Percentiles rank a stretch among this genome's conserved stretches.
Conservation (phyloP, 2,797 vertebrate species). For the Enteromius radiatus region DNA sequence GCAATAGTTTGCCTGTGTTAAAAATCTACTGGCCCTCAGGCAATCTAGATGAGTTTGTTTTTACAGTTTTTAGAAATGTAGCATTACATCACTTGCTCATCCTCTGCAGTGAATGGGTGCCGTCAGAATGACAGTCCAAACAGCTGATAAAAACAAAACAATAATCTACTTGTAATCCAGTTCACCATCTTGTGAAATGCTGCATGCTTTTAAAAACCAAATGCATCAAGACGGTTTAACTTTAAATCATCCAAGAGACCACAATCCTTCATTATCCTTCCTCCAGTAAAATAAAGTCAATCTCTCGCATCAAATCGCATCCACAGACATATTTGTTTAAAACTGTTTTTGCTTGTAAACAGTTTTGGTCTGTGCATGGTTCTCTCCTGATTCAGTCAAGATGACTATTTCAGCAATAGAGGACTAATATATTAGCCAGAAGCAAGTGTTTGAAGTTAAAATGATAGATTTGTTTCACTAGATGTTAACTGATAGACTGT, state of each 20-base stretch:
- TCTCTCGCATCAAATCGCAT: background rate
- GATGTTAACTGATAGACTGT: background rate
- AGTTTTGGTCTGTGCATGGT: background rate
- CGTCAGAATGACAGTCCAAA: background rate
- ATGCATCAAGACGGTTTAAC: background rate
- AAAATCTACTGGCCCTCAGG: background rate
- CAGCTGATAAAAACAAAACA: background rate
- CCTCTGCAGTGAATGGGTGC: conserved; percentile 1
- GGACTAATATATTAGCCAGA: background rate
- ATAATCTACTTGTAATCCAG: background rate
- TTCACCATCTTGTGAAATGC: background rate
- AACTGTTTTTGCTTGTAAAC: background rate
- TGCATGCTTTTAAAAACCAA: background rate
- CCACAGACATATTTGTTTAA: background rate
- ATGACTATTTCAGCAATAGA: background rate
- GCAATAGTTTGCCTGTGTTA: background rate
- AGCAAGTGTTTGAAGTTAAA: background rate
- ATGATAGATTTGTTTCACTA: background rate
- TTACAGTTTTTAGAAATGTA: background rate
- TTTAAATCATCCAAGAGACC: background rate
- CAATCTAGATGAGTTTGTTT: background rate
- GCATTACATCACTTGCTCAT: background rate
- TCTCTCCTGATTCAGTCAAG: background rate
- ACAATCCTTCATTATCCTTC: background rate
- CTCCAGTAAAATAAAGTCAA: background rate